phyloP scores from a whole-genome alignment of 2,113 vertebrate genomes.

The Rhagologus leucostigma region DNA sequence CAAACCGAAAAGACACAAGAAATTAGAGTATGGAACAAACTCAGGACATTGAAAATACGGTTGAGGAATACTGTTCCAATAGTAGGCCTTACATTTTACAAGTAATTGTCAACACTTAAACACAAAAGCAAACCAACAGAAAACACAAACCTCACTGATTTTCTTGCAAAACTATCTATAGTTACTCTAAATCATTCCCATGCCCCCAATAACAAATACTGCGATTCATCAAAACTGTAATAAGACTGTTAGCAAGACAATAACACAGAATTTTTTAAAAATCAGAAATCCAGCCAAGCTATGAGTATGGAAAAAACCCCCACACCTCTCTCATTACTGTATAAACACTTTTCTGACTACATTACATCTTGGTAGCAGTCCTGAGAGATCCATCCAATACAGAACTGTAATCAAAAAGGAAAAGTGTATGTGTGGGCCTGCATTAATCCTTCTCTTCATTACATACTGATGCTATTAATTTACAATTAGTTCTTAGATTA shows the following conservation, averaged over 20 bases:
- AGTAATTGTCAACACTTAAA: background rate
- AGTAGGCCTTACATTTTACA: background rate
- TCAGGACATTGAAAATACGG: background rate
- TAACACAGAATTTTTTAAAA: background rate
- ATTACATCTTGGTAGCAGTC: background rate
- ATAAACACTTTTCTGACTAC: background rate
- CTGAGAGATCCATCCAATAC: constrained; percentile 14
- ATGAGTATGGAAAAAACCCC: background rate
- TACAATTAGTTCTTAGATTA: constrained; percentile 43
- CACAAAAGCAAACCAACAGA: background rate
- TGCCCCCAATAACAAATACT: background rate
- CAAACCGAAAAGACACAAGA: background rate
- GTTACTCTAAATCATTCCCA: background rate
- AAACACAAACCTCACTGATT: background rate
- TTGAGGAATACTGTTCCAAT: background rate
- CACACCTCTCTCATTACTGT: background rate
- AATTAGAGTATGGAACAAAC: background rate
- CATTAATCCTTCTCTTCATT: constrained; percentile 32
- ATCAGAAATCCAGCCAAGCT: background rate
- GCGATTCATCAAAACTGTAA: background rate
- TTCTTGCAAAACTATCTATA: background rate
- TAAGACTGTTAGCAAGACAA: background rate
- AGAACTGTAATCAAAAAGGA: constrained; percentile 31
- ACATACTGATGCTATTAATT: constrained; percentile 16
- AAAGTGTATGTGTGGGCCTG: constrained; percentile 19